Conservation (phyloP, 2,888 invertebrate genomes). For the Harmothoe impar region DNA sequence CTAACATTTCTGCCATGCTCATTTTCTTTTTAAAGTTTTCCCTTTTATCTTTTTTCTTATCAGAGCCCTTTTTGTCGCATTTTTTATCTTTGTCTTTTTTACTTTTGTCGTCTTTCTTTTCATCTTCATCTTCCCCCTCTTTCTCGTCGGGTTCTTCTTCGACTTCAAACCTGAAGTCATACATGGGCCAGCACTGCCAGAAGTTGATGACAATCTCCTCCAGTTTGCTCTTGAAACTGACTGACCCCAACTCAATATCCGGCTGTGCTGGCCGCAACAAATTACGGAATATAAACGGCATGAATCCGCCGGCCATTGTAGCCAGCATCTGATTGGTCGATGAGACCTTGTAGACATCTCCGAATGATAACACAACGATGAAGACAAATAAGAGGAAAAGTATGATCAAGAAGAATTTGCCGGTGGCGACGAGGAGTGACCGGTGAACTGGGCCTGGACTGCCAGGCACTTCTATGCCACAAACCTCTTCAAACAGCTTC, state of each 20-base stretch:
- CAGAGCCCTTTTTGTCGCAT: conserved; percentile 34
- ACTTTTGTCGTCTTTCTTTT: conserved; percentile 11
- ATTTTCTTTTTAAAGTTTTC: conserved; percentile 5
- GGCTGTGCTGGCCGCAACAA: conserved; percentile 69
- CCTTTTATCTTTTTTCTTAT: conserved; percentile 54
- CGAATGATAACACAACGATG: conserved; percentile 81
- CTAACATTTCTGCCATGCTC: conserved; percentile 24
- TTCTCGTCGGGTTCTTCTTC: conserved; percentile 66
- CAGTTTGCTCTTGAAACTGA: conserved; percentile 81
- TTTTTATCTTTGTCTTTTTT: conserved; percentile 66
- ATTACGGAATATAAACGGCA: conserved; percentile 71
- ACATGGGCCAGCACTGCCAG: conserved; percentile 80
- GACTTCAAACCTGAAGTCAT: conserved; percentile 75
- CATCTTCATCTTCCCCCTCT: conserved; percentile 47
- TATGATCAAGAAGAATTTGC: conserved; percentile 81
- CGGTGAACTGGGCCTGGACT: conserved; percentile 81
- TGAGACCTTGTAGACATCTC: conserved; percentile 70
- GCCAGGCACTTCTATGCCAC: conserved; percentile 79
- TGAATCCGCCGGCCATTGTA: conserved; percentile 71
- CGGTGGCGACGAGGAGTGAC: conserved; percentile 80
- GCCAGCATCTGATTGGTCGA: conserved; percentile 70
- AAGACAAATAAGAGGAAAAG: conserved; percentile 81
- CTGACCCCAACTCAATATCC: conserved; percentile 76
- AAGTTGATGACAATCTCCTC: conserved; percentile 81
- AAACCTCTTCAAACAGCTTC: conserved; percentile 78